A percentile compares a stretch with the other conserved stretches of the same genome.
Evolutionary conservation across 1,140 invertebrate species (phyloP).

Genomic region (Colletes latitarsis): DNA sequence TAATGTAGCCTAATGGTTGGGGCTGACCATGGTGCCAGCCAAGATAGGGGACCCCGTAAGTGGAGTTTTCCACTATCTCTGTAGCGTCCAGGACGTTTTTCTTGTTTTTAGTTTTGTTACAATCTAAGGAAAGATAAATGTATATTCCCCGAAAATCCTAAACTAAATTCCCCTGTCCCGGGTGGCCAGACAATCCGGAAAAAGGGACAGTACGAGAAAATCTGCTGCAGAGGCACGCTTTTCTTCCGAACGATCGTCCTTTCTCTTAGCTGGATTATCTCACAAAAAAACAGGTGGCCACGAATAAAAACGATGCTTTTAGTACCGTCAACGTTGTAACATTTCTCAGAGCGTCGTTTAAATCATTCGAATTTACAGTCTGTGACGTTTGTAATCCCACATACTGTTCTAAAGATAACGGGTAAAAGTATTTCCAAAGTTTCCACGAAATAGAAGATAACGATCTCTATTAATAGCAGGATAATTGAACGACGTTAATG

Average conservation of each 20-base stretch:
- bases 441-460: too few relatives aligned
- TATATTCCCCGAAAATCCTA: constrained; percentile 12
- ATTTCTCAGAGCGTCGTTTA: background rate
- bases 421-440: too few relatives aligned
- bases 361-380: constrained; percentile 8
- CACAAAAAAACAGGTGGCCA: constrained; percentile 2
- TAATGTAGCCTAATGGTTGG: constrained; percentile 2
- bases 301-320: background rate
- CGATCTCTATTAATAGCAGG: too few relatives aligned
- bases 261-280: constrained; percentile 6
- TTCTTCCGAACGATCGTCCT: background rate
- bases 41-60: constrained; percentile 26
- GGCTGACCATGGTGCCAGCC: background rate
- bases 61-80: background rate
- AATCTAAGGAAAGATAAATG: constrained; percentile 29
- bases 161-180: background rate
- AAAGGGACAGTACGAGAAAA: background rate
- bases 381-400: background rate
- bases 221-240: background rate
- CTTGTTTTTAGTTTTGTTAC: background rate
- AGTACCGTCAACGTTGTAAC: background rate
- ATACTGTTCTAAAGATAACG: background rate
- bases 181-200: background rate
- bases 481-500: too few relatives aligned
- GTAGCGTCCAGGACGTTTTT: background rate